Percentiles rank a stretch among this genome's conserved stretches.
These are phyloP conservation scores for Eciton burchellii DNA, from an alignment of 1,140 invertebrate species.

Conservation along the genomic window DNA sequence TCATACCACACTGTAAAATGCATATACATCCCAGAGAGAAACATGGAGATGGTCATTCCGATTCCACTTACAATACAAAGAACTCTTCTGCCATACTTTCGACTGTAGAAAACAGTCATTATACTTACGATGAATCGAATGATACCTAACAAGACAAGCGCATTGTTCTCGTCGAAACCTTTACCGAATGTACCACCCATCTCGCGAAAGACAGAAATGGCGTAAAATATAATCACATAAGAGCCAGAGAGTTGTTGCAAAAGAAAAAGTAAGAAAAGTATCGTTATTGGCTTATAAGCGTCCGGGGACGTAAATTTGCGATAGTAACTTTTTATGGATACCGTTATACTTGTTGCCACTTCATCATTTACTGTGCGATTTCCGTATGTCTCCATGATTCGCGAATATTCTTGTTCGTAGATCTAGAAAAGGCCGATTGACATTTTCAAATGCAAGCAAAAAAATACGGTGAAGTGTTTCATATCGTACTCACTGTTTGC, in stretches of 20 bases:
- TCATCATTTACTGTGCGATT: not conserved
- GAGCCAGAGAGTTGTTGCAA: slow-evolving; percentile 39
- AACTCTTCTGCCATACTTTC: slow-evolving; percentile 85
- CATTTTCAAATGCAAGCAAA: not conserved
- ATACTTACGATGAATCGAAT: slow-evolving; percentile 76
- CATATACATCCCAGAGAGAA: slow-evolving; percentile 85
- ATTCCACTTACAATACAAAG: slow-evolving; percentile 86
- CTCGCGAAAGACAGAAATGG: slow-evolving; percentile 26
- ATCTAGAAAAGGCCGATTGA: slow-evolving; percentile 44
- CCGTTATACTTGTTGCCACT: not conserved
- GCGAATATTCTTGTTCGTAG: slow-evolving; percentile 36
- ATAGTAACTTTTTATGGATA: slow-evolving; percentile 29
- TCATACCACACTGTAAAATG: slow-evolving; percentile 81
- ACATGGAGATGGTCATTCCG: slow-evolving; percentile 87
- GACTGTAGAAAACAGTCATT: slow-evolving; percentile 84
- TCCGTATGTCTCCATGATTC: slow-evolving; percentile 27
- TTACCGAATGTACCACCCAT: slow-evolving; percentile 31
- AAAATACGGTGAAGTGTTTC: not conserved
- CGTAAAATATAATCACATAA: slow-evolving; percentile 46
- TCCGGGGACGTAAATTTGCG: not conserved
- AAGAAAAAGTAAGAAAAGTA: slow-evolving; percentile 34
- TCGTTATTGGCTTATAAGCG: slow-evolving; percentile 22
- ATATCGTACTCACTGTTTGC: slow-evolving; percentile 40
- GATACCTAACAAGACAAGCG: slow-evolving; percentile 28
- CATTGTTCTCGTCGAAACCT: slow-evolving; percentile 24